Conservation (phyloP, 2,113 vertebrate genomes). For the Notechis scutatus region DNA sequence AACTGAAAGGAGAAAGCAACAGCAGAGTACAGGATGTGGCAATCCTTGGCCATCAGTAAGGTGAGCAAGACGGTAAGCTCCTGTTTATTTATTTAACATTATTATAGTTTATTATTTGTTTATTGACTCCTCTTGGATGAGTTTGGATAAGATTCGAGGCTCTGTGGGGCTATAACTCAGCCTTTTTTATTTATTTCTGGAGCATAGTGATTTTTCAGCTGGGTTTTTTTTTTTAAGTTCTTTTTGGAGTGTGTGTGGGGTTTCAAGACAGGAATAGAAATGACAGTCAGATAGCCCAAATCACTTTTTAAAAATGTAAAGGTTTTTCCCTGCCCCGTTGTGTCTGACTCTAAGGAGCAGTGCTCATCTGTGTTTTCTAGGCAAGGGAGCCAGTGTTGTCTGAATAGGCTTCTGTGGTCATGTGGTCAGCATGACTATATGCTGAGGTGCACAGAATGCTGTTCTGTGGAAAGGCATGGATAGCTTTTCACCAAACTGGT, state of each 20-base stretch:
- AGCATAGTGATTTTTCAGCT: background rate
- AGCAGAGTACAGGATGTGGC: slow-evolving; percentile 48
- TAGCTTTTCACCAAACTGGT: background rate
- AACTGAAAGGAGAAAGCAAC: slow-evolving; percentile 38
- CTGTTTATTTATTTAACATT: background rate
- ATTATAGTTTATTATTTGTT: background rate
- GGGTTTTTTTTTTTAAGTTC: background rate
- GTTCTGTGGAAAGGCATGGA: background rate
- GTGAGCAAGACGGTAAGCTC: slow-evolving; percentile 36
- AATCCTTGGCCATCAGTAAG: slow-evolving; percentile 38
- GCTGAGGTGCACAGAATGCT: background rate
- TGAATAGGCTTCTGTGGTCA: background rate
- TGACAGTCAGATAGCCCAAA: background rate
- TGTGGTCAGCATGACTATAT: background rate
- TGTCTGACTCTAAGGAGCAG: background rate
- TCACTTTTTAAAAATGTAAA: background rate
- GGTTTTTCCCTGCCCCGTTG: background rate
- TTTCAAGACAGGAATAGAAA: background rate
- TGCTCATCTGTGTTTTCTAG: background rate
- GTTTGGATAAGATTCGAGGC: background rate
- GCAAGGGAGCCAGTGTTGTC: background rate
- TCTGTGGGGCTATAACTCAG: background rate
- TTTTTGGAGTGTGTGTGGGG: background rate
- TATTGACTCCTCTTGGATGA: background rate
- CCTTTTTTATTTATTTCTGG: background rate